phyloP scores from a whole-genome alignment of 2,888 invertebrate genomes.

The Acleris laterana region DNA sequence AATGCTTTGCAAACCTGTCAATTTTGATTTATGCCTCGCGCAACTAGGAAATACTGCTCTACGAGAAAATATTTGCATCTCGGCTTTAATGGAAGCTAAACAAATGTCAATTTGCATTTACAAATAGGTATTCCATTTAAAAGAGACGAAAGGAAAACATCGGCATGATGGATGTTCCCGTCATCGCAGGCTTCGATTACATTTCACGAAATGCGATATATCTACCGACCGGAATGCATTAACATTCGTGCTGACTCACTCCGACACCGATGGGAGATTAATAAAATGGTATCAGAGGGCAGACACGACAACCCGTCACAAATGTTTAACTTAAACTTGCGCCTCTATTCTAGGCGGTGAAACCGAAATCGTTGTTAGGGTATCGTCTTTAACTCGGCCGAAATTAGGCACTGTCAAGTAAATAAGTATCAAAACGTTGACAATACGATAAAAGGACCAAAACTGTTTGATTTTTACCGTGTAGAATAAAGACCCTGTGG shows the following conservation, averaged over 20 bases:
- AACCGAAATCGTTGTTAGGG: no score
- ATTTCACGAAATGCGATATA: conserved; percentile 77
- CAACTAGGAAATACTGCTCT: conserved; percentile 30
- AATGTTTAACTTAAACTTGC: not conserved
- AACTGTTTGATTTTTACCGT: no score
- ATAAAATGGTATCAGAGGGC: not conserved
- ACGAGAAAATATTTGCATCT: conserved; percentile 35
- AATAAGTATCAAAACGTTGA: no score
- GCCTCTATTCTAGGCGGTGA: no score
- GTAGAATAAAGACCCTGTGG: no score
- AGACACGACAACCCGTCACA: conserved; percentile 12
- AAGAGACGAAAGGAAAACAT: conserved; percentile 64
- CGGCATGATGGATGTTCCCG: conserved; percentile 70
- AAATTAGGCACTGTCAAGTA: no score
- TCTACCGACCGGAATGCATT: conserved; percentile 70
- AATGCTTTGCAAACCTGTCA: conserved; percentile 12
- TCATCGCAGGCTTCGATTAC: conserved; percentile 60
- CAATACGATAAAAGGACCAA: no score
- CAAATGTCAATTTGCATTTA: conserved; percentile 65
- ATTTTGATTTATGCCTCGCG: conserved; percentile 20
- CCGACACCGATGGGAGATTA: conserved; percentile 47
- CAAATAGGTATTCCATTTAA: conserved; percentile 65
- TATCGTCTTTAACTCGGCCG: no score
- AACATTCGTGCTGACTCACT: conserved; percentile 65
- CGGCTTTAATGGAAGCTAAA: conserved; percentile 45